A percentile compares a stretch with the other conserved stretches of the same genome.
Conservation (phyloP, 2,888 invertebrate species). For the Congeria kusceri region DNA sequence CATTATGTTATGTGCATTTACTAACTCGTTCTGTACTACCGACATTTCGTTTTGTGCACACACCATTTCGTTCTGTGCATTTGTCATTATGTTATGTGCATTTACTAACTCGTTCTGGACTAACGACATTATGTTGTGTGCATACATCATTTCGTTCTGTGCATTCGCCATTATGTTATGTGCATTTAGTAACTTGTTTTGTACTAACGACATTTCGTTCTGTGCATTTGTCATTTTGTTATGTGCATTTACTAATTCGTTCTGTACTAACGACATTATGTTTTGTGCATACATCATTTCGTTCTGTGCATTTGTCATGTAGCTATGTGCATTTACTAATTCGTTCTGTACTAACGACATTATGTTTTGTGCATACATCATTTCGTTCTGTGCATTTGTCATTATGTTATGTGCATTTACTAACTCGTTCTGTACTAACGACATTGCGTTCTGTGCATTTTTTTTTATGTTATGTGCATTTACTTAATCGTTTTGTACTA, state of each 20-base stretch:
- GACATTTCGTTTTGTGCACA: too few species aligned
- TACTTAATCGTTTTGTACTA: too few species aligned
- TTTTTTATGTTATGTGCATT: neutral
- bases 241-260: neutral
- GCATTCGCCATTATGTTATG: neutral
- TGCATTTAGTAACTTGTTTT: neutral
- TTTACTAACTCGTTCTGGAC: too few species aligned
- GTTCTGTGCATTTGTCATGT: constrained; percentile 6
- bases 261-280: constrained; percentile 2
- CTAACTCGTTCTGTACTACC: too few species aligned
- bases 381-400: neutral
- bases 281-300: constrained; percentile 3
- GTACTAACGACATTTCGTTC: neutral
- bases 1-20: too few species aligned
- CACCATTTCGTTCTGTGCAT: too few species aligned
- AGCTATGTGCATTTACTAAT: neutral
- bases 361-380: too few species aligned
- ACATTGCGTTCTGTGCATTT: neutral
- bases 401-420: constrained; percentile 2
- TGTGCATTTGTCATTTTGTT: neutral
- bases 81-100: too few species aligned
- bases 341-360: too few species aligned
- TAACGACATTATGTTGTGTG: too few species aligned
- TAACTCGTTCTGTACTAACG: too few species aligned
- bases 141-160: neutral